Conservation (phyloP, 2,113 vertebrate species). For the Catharus fuscescens region DNA sequence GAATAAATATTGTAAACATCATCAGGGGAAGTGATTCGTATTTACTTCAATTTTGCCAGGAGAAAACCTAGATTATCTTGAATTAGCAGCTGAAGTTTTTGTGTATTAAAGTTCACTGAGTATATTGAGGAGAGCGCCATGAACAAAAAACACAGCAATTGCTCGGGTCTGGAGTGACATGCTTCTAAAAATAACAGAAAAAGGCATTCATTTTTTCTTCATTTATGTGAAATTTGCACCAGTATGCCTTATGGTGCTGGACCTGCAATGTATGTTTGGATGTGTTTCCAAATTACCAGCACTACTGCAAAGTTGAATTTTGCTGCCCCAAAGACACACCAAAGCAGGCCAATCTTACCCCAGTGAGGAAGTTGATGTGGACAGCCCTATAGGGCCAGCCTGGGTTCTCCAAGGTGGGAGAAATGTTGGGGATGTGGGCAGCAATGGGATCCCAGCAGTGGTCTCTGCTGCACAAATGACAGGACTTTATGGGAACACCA, state of each 20-base stretch:
- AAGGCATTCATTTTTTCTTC: background rate
- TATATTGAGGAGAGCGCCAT: background rate
- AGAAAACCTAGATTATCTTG: conserved; percentile 56
- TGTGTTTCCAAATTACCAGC: background rate
- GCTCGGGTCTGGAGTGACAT: background rate
- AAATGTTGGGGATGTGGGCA: background rate
- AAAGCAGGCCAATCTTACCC: background rate
- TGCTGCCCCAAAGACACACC: background rate
- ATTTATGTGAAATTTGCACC: background rate
- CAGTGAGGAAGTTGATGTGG: background rate
- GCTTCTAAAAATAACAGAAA: background rate
- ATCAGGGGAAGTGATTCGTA: conserved; percentile 58
- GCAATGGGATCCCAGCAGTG: too few relatives aligned
- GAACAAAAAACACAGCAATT: background rate
- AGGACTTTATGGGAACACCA: background rate
- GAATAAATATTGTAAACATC: conserved; percentile 68
- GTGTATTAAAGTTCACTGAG: background rate
- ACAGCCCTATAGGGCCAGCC: background rate
- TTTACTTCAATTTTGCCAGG: conserved; percentile 48
- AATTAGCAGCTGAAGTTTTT: conserved; percentile 41
- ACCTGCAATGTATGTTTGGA: background rate
- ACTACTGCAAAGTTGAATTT: background rate
- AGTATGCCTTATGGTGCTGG: background rate
- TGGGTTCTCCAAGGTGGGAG: rapidly evolving
- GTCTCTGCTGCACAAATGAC: background rate